These are phyloP conservation scores for Bombus waltoni DNA, from an alignment of 1,140 invertebrate genomes.

Conservation along the genomic window DNA sequence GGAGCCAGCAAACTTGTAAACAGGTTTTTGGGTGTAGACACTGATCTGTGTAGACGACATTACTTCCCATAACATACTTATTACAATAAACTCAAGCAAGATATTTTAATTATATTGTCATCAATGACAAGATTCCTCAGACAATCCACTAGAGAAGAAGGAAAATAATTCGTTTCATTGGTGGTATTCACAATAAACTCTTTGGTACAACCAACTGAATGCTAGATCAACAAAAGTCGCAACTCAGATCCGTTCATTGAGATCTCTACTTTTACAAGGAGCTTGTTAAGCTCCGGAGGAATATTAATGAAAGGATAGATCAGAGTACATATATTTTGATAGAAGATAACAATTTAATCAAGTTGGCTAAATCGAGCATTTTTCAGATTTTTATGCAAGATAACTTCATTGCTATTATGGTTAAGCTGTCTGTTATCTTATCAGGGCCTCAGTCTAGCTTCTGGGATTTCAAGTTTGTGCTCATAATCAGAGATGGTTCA, in stretches of 20 bases:
- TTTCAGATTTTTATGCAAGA: too few species aligned
- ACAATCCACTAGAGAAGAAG: background rate
- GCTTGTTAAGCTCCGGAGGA: too few species aligned
- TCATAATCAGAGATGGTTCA: too few species aligned
- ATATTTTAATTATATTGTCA: too few species aligned
- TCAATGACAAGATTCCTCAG: too few species aligned
- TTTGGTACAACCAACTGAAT: background rate
- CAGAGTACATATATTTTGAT: background rate
- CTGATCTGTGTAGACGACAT: background rate
- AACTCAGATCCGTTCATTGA: too few species aligned
- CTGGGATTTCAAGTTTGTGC: background rate
- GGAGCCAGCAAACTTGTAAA: background rate
- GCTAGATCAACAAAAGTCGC: background rate
- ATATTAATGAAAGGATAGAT: too few species aligned
- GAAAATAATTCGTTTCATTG: background rate
- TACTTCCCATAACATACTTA: background rate
- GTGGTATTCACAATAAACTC: background rate
- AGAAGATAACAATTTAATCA: background rate
- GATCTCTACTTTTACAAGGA: too few species aligned
- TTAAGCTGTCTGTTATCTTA: background rate
- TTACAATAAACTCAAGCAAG: too few species aligned
- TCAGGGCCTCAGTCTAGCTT: background rate
- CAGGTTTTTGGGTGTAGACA: background rate
- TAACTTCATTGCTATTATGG: background rate
- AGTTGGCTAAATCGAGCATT: background rate